Evolutionary conservation across 2,797 vertebrate species (phyloP).

Genomic region (Myripristis jacobus): DNA sequence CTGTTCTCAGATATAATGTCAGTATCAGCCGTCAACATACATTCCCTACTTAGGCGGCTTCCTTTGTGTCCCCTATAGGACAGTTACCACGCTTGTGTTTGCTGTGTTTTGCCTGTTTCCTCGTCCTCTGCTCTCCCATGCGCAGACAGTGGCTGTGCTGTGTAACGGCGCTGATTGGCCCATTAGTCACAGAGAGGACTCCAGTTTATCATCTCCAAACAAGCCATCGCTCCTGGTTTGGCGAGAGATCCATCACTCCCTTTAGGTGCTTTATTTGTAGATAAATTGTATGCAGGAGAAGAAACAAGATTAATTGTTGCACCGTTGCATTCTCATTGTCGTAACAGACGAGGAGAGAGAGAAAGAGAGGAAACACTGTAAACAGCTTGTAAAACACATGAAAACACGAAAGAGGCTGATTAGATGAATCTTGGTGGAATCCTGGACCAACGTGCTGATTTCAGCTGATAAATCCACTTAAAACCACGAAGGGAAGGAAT

Average conservation of each 20-base stretch:
- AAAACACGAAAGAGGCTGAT: background rate
- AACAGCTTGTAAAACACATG: background rate
- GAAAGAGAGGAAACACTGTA: background rate
- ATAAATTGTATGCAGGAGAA: slow-evolving; percentile 25
- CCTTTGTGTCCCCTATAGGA: too few relatives aligned
- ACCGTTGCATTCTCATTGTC: slow-evolving; percentile 12
- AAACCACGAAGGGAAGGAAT: too few relatives aligned
- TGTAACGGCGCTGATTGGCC: slow-evolving; percentile 43
- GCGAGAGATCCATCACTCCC: slow-evolving; percentile 51
- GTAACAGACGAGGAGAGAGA: background rate
- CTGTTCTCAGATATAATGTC: too few relatives aligned
- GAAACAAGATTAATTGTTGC: slow-evolving; percentile 47
- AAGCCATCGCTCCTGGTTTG: slow-evolving; percentile 45
- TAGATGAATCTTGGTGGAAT: background rate
- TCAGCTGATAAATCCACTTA: too few relatives aligned
- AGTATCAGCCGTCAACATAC: too few relatives aligned
- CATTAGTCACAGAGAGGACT: slow-evolving; percentile 65
- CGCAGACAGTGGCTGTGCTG: background rate
- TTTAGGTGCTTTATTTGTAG: slow-evolving; percentile 26
- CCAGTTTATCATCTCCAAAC: slow-evolving; percentile 60
- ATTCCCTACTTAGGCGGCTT: too few relatives aligned
- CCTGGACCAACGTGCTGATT: too few relatives aligned
- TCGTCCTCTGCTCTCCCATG: slow-evolving; percentile 25
- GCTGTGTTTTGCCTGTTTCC: slow-evolving; percentile 22
- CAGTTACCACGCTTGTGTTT: slow-evolving; percentile 23